These are phyloP conservation scores for Philopedon plagiatum DNA, from an alignment of 2,888 invertebrate genomes.

Conservation along the genomic window DNA sequence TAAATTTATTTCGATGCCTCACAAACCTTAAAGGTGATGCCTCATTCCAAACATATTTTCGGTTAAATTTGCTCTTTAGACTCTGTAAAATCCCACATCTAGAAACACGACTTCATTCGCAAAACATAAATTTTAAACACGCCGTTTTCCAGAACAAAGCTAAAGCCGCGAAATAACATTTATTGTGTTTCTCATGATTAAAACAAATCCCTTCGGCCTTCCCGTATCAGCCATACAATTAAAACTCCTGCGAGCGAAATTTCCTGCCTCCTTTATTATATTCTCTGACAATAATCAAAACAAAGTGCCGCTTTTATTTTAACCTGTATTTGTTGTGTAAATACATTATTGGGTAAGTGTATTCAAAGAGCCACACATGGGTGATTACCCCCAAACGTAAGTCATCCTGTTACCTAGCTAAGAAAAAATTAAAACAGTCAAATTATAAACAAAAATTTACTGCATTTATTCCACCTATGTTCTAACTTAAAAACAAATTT, in stretches of 20 bases:
- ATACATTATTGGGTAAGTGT: no score
- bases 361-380: no score
- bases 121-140: constrained; percentile 37
- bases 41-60: background rate
- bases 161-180: constrained; percentile 44
- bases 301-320: constrained; percentile 24
- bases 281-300: constrained; percentile 33
- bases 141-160: constrained; percentile 32
- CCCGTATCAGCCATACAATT: constrained; percentile 38
- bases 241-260: constrained; percentile 33
- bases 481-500: no score
- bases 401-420: no score
- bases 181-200: constrained; percentile 49
- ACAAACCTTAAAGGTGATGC: background rate
- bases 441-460: no score
- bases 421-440: no score
- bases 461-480: no score
- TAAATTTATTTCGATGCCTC: background rate
- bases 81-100: background rate
- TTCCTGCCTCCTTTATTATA: constrained; percentile 38
- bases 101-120: constrained; percentile 1
- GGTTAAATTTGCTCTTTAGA: background rate
- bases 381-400: no score
- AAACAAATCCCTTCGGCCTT: constrained; percentile 44
- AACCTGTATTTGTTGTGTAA: no score